A percentile compares a stretch with the other conserved stretches of the same genome.
These are phyloP conservation scores for Plagodis pulveraria DNA, from an alignment of 2,888 invertebrate genomes.

Conservation along the genomic window DNA sequence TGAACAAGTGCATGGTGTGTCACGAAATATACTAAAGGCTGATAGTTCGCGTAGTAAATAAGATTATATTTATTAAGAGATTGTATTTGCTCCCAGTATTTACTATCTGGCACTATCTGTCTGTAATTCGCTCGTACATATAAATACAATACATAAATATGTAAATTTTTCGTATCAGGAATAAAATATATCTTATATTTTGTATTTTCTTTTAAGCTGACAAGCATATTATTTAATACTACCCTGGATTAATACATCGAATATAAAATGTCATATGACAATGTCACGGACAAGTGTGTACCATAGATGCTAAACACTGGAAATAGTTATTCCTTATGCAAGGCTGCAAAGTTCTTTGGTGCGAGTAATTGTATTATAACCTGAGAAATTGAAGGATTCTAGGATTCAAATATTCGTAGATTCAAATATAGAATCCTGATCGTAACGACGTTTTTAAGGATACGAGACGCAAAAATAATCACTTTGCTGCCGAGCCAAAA, in stretches of 20 bases:
- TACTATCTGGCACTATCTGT: slow-evolving; percentile 6
- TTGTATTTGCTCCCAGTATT: slow-evolving; percentile 23
- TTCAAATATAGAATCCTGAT: no score
- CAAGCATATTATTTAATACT: not conserved
- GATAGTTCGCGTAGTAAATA: slow-evolving; percentile 14
- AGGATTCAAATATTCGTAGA: no score
- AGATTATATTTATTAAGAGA: slow-evolving; percentile 12
- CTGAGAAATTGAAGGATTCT: no score
- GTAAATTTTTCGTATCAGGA: no score
- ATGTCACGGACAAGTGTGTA: slow-evolving; percentile 29
- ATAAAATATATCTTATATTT: not conserved
- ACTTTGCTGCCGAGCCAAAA: no score
- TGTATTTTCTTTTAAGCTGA: not conserved
- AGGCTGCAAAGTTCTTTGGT: no score
- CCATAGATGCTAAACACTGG: slow-evolving; percentile 58
- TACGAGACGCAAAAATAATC: no score
- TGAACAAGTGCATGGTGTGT: slow-evolving; percentile 10
- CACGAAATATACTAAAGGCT: slow-evolving; percentile 10
- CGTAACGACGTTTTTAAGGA: no score
- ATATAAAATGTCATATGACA: slow-evolving; percentile 9
- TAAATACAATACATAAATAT: slow-evolving; percentile 5
- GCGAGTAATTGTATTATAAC: no score
- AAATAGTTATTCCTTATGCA: slow-evolving; percentile 26
- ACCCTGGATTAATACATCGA: slow-evolving; percentile 1
- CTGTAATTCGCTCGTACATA: slow-evolving; percentile 3